Conservation (phyloP, 2,888 invertebrate species). For the Drosophila antonietae region DNA sequence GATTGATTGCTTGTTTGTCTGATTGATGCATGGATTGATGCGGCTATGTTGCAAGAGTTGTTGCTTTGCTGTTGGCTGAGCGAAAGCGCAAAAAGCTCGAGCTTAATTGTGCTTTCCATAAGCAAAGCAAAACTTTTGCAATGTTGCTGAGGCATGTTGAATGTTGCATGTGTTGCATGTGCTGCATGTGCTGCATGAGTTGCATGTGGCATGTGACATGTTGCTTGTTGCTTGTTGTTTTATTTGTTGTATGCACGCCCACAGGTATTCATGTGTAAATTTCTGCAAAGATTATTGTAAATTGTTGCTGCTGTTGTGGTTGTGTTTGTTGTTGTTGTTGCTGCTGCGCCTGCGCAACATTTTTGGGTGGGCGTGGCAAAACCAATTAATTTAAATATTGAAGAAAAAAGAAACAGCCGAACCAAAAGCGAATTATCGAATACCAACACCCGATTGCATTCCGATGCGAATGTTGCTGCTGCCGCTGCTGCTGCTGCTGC, state of each 20-base stretch:
- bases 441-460: constrained; percentile 70
- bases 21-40: constrained; percentile 24
- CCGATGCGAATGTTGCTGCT: constrained; percentile 39
- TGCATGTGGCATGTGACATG: constrained; percentile 21
- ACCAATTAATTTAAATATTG: constrained; percentile 25
- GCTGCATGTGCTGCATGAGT: constrained; percentile 13
- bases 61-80: constrained; percentile 28
- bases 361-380: constrained; percentile 64
- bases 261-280: constrained; percentile 83
- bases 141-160: constrained; percentile 31
- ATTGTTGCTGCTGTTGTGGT: constrained; percentile 27
- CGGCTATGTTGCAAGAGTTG: constrained; percentile 24
- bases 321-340: constrained; percentile 50
- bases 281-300: constrained; percentile 80
- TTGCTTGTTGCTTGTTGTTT: constrained; percentile 10
- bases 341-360: constrained; percentile 77
- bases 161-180: constrained; percentile 23
- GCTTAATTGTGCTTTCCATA: constrained; percentile 73
- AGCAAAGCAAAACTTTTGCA: constrained; percentile 25
- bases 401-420: constrained; percentile 35
- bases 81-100: constrained; percentile 71
- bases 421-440: constrained; percentile 55
- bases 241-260: constrained; percentile 80
- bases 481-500: constrained; percentile 22
- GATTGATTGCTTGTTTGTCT: constrained; percentile 22